Conservation (phyloP, 1,140 invertebrate genomes). For the Hestina assimilis region DNA sequence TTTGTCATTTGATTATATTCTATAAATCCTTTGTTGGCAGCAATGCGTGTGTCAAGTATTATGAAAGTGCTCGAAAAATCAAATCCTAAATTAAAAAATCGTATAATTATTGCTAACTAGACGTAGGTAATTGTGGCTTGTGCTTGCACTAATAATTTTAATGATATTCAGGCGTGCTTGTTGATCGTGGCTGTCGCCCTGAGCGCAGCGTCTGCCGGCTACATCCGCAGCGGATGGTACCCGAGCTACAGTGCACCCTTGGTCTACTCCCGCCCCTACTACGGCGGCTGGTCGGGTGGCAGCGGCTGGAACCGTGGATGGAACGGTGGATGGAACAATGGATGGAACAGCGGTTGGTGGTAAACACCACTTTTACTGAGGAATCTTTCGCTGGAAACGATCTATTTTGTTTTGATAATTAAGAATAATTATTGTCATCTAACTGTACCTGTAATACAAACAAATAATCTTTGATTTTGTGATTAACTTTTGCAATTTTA, state of each 20-base stretch:
- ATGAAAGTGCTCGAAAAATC: too few species aligned
- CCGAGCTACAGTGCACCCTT: not conserved
- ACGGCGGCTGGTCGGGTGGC: conserved; percentile 1
- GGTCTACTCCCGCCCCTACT: not conserved
- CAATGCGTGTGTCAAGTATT: too few species aligned
- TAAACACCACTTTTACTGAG: too few species aligned
- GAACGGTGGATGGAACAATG: conserved; percentile 7
- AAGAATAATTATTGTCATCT: too few species aligned
- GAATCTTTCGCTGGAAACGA: too few species aligned
- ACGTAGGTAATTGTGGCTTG: too few species aligned
- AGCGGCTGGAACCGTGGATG: conserved; percentile 19
- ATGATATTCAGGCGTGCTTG: conserved; percentile 27
- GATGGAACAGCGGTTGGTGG: conserved; percentile 31
- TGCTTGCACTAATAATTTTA: not conserved
- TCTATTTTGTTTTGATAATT: too few species aligned
- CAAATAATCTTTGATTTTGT: not conserved
- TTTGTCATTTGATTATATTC: too few species aligned
- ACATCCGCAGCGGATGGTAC: conserved; percentile 36
- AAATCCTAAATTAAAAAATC: too few species aligned
- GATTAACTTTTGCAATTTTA: not conserved
- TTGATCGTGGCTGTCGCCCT: conserved; percentile 31
- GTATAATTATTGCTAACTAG: too few species aligned
- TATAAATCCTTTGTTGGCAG: too few species aligned
- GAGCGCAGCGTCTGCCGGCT: conserved; percentile 36
- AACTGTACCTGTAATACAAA: too few species aligned